Conservation (phyloP, 2,113 vertebrate species). For the Psilopogon haemacephalus region DNA sequence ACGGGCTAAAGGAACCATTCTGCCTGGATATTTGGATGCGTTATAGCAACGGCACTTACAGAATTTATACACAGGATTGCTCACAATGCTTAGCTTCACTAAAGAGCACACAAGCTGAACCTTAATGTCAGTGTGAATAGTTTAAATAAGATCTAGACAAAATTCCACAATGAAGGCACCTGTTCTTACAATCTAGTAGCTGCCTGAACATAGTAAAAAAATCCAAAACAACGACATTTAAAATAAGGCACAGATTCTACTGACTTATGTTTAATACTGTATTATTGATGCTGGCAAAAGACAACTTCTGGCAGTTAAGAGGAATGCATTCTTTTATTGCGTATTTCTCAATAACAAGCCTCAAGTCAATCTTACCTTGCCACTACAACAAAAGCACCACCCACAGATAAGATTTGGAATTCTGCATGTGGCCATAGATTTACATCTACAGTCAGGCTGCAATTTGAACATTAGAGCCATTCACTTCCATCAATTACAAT, state of each 20-base stretch:
- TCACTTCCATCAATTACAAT: background rate
- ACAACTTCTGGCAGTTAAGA: slow-evolving; percentile 38
- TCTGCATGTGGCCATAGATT: background rate
- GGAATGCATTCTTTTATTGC: background rate
- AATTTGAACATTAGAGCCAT: background rate
- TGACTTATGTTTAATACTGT: slow-evolving; percentile 23
- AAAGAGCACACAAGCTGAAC: background rate
- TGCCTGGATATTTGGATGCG: background rate
- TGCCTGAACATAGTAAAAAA: background rate
- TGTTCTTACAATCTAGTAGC: background rate
- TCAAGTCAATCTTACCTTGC: background rate
- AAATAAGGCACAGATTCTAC: slow-evolving; percentile 51
- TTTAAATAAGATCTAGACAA: background rate
- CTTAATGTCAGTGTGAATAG: background rate
- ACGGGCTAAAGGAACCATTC: background rate
- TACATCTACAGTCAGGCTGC: background rate
- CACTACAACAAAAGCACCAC: slow-evolving; percentile 7
- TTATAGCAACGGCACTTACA: background rate
- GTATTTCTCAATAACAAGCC: background rate
- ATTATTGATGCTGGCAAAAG: slow-evolving; percentile 17
- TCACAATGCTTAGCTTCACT: background rate
- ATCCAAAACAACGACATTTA: background rate
- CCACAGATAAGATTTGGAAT: background rate
- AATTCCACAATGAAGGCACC: background rate
- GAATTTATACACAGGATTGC: background rate